These are phyloP conservation scores for Apis laboriosa DNA, from an alignment of 1,140 invertebrate genomes.

Conservation along the genomic window DNA sequence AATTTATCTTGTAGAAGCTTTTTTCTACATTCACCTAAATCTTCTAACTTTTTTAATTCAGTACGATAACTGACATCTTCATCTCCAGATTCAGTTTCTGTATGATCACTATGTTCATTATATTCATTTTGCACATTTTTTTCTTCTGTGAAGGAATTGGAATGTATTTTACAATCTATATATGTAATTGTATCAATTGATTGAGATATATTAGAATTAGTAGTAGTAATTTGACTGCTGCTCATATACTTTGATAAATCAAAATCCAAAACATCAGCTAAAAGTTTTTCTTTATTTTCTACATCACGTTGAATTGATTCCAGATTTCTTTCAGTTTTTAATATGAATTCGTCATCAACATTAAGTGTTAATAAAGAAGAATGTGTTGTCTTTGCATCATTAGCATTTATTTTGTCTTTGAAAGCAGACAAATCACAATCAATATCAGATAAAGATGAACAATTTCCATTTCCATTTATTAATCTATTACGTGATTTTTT, in stretches of 20 bases:
- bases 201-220: slow-evolving; percentile 46
- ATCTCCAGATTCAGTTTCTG: slow-evolving; percentile 52
- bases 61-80: slow-evolving; percentile 74
- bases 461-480: slow-evolving; percentile 47
- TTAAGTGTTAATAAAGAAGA: slow-evolving; percentile 76
- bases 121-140: slow-evolving; percentile 41
- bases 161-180: slow-evolving; percentile 55
- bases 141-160: slow-evolving; percentile 24
- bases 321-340: slow-evolving; percentile 79
- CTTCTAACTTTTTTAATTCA: slow-evolving; percentile 73
- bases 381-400: slow-evolving; percentile 64
- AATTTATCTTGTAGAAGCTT: slow-evolving; percentile 66
- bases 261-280: slow-evolving; percentile 81
- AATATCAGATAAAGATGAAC: slow-evolving; percentile 20
- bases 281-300: slow-evolving; percentile 81
- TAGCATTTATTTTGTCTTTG: slow-evolving; percentile 53
- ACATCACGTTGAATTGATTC: slow-evolving; percentile 82
- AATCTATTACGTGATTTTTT: slow-evolving; percentile 70
- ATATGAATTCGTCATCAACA: slow-evolving; percentile 72
- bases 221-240: slow-evolving; percentile 59
- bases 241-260: slow-evolving; percentile 78
- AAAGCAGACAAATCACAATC: slow-evolving; percentile 41
- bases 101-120: slow-evolving; percentile 49
- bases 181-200: slow-evolving; percentile 58
- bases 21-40: slow-evolving; percentile 73